Percentiles rank a stretch among this genome's conserved stretches.
These are phyloP conservation scores for Drosophila sulfurigaster DNA, from an alignment of 1,140 invertebrate species.

Conservation along the genomic window DNA sequence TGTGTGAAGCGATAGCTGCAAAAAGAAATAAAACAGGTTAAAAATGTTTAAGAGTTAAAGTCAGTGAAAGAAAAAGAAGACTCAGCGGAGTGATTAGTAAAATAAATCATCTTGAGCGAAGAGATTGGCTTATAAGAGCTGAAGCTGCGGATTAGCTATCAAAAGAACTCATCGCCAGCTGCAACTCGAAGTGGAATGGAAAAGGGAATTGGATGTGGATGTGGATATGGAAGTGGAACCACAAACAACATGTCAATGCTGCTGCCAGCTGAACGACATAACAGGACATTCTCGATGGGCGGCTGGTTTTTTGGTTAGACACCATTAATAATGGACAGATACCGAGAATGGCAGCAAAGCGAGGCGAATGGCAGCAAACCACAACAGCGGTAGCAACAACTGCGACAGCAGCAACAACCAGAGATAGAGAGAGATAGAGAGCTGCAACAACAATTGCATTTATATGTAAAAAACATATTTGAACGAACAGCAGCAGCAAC, in stretches of 20 bases:
- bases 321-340: constrained; percentile 77
- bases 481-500: constrained; percentile 50
- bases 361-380: constrained; percentile 42
- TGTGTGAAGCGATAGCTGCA: constrained; percentile 95
- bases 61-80: background rate
- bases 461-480: constrained; percentile 76
- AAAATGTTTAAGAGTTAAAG: background rate
- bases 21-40: background rate
- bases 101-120: too few relatives aligned
- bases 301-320: constrained; percentile 64
- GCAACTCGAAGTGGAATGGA: background rate
- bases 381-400: constrained; percentile 59
- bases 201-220: background rate
- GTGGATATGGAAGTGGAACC: constrained; percentile 13
- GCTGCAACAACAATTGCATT: constrained; percentile 37
- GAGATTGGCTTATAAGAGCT: too few relatives aligned
- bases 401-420: constrained; percentile 43
- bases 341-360: constrained; percentile 37
- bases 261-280: constrained; percentile 49
- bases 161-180: too few relatives aligned
- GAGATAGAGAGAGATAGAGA: background rate
- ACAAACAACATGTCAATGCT: constrained; percentile 50
- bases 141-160: background rate
- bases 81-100: too few relatives aligned
- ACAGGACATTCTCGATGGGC: constrained; percentile 51